Conservation (phyloP, 1,140 invertebrate genomes). For the Musca vetustissima region DNA sequence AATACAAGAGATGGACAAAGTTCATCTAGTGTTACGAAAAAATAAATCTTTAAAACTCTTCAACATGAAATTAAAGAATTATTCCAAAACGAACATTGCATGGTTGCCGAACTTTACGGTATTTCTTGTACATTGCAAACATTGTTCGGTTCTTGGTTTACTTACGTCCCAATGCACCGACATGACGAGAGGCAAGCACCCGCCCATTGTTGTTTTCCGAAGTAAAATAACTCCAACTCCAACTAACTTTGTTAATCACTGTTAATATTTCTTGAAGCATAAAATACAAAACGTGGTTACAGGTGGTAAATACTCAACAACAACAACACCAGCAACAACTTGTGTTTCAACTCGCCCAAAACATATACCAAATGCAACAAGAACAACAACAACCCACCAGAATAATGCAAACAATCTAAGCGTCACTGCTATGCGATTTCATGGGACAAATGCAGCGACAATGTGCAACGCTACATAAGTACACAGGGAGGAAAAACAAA, state of each 20-base stretch:
- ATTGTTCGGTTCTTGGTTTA: too few species aligned
- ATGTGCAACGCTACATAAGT: slow-evolving; percentile 2
- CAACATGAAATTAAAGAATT: too few species aligned
- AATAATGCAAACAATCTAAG: neutral
- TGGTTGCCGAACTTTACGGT: too few species aligned
- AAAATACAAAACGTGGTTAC: slow-evolving; percentile 18
- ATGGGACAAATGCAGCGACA: neutral
- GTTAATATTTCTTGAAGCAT: slow-evolving; percentile 16
- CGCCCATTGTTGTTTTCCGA: too few species aligned
- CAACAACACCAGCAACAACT: neutral
- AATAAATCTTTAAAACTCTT: too few species aligned
- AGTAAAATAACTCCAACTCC: neutral
- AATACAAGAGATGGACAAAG: too few species aligned
- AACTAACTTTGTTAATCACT: slow-evolving; percentile 21
- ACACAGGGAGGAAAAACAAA: neutral
- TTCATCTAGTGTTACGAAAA: too few species aligned
- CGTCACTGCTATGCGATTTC: neutral
- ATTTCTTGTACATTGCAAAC: too few species aligned
- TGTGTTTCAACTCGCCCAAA: neutral
- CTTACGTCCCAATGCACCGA: too few species aligned
- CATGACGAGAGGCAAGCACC: too few species aligned
- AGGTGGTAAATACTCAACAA: slow-evolving; percentile 14
- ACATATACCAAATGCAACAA: too few species aligned
- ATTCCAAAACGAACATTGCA: too few species aligned
- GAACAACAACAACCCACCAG: neutral